Evolutionary conservation across 1,140 invertebrate genomes (phyloP), one percentile per base, ranked within the genome.

Genomic region (Camponotus pennsylvanicus): DNA sequence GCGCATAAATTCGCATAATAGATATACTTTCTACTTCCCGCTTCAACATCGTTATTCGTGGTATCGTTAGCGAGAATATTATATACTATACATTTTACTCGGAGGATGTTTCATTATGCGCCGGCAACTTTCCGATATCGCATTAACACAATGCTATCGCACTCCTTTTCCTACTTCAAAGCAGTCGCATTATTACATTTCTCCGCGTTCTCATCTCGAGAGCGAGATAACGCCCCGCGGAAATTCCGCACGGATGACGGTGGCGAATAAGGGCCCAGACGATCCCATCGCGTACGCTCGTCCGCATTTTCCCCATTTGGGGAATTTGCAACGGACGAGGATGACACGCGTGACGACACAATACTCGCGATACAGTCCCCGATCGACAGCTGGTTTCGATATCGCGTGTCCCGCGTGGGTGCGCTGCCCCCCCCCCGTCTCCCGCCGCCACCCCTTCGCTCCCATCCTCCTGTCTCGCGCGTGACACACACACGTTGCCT

Each of bases 311-410:
- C 40, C 21, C 32, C n/a, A 27, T 27, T 27, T 27, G 27, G 52
- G 15, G 34, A 69, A 52, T 42, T 27, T 42, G 37, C 66, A 69
- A 70, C 67, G 67, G 57, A 52, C 67, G n/a, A 52, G 32, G 37
- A 37, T 34, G 9, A 9, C 69, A n/a, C 7, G 85, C 69, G 70
- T 64, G 57, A 49, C 73, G 67, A 76, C 63, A 83, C 63, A 66
- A 87, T 86, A 85, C 71, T 86, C 82, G 82, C 80, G 66, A 49
- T 64, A 57, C 37, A 45, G 15, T 42, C 87, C 27, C 63, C 18
- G 86, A 89, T 89, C 89, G 91, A 93, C 93, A 93, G 92, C 91
- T 92, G 92, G 88, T 88, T 70, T 71, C 87, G 88, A 90, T 92
- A 91, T 93, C 88, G 90, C 91, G 86, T 92, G 90, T 89, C 69